Percentiles rank a stretch among this genome's conserved stretches.
phyloP scores from a whole-genome alignment of 2,888 invertebrate species.

The Euphydryas editha region DNA sequence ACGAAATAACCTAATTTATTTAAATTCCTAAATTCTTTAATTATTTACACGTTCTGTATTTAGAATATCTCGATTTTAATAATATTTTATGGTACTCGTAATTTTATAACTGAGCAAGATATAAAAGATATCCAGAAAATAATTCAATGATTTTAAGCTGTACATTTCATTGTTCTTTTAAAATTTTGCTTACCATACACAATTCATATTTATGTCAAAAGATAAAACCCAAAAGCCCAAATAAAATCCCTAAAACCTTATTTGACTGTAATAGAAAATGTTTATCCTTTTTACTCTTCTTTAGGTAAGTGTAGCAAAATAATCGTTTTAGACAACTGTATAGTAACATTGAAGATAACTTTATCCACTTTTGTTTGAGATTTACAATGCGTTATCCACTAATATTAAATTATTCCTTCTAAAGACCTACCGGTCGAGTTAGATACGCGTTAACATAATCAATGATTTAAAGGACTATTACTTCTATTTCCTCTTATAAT shows the following conservation, averaged over 20 bases:
- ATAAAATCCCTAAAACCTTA: neutral
- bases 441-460: constrained; percentile 2
- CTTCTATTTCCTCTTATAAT: neutral
- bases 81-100: too few relatives aligned
- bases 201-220: constrained; percentile 1
- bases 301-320: constrained; percentile 44
- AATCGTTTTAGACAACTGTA: constrained; percentile 40
- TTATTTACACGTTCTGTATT: too few relatives aligned
- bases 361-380: constrained; percentile 50
- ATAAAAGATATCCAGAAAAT: too few relatives aligned
- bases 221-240: neutral
- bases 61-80: too few relatives aligned
- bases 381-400: constrained; percentile 54
- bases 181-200: neutral
- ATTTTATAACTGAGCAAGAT: too few relatives aligned
- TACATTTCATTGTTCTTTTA: too few relatives aligned
- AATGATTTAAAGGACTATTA: neutral
- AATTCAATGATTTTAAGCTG: too few relatives aligned
- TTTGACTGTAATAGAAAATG: neutral
- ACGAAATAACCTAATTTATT: neutral
- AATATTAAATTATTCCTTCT: constrained; percentile 27
- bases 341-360: constrained; percentile 44
- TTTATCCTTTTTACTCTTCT: constrained; percentile 41
- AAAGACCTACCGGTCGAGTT: constrained; percentile 11
- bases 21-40: too few relatives aligned